Conservation (phyloP, 2,113 vertebrate genomes). For the Acanthisitta chloris region DNA sequence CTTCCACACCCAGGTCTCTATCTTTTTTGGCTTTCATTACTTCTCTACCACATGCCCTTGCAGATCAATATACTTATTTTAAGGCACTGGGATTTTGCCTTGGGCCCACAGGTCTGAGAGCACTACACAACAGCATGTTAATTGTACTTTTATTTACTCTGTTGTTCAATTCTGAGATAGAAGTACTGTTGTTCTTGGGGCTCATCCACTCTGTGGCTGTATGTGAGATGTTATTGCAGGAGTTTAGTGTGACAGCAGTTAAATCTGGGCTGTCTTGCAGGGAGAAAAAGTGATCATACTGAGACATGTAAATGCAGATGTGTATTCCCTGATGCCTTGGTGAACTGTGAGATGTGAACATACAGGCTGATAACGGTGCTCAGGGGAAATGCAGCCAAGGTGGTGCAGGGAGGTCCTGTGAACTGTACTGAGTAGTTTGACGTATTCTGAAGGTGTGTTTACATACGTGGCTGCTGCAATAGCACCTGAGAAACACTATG, state of each 20-base stretch:
- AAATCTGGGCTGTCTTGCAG: neutral
- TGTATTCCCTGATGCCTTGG: neutral
- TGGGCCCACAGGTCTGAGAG: neutral
- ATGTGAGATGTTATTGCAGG: neutral
- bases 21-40: neutral
- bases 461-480: neutral
- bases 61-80: neutral
- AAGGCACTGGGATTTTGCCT: neutral
- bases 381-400: neutral
- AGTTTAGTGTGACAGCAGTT: neutral
- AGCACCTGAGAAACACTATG: neutral
- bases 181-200: neutral
- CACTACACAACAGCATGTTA: neutral
- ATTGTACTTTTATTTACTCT: neutral
- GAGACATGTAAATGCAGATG: fast-evolving
- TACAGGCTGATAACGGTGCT: fast-evolving
- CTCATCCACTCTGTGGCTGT: neutral
- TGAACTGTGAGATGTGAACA: neutral
- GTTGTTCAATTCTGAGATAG: neutral
- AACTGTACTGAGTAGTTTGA: neutral
- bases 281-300: neutral
- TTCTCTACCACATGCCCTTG: neutral
- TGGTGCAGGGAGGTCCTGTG: neutral
- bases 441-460: neutral
- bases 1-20: neutral